phyloP scores from a whole-genome alignment of 1,140 invertebrate species.

The Goniozus legneri region DNA sequence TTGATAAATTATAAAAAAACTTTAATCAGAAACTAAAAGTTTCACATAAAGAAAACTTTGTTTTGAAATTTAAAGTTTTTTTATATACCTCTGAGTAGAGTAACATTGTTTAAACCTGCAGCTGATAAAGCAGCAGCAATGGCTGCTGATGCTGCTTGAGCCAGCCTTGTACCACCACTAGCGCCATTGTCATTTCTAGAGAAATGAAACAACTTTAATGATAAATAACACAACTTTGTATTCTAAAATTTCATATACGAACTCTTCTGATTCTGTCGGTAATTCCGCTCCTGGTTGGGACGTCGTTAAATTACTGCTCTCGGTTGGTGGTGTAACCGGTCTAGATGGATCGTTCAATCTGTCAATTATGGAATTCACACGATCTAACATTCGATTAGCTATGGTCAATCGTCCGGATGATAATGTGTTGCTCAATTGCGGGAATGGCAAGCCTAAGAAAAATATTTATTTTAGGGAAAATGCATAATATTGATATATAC shows the following conservation, averaged over 20 bases:
- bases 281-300: neutral
- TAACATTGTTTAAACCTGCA: slow-evolving; percentile 39
- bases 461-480: slow-evolving; percentile 9
- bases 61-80: no score
- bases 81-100: slow-evolving; percentile 28
- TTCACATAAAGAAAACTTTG: no score
- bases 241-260: slow-evolving; percentile 4
- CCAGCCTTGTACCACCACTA: slow-evolving; percentile 19
- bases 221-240: neutral
- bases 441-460: slow-evolving; percentile 36
- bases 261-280: slow-evolving; percentile 23
- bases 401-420: slow-evolving; percentile 46
- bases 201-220: neutral
- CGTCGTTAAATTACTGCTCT: slow-evolving; percentile 13
- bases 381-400: slow-evolving; percentile 49
- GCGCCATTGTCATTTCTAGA: slow-evolving; percentile 14
- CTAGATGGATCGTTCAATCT: slow-evolving; percentile 46
- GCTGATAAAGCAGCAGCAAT: slow-evolving; percentile 53
- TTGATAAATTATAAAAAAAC: no score
- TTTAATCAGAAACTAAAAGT: no score
- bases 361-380: slow-evolving; percentile 42
- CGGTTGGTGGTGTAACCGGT: slow-evolving; percentile 21
- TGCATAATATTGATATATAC: slow-evolving; percentile 4
- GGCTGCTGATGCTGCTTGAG: slow-evolving; percentile 49
- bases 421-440: slow-evolving; percentile 44